Conservation (phyloP, 2,888 invertebrate species). For the Sminthurinus aureus region DNA sequence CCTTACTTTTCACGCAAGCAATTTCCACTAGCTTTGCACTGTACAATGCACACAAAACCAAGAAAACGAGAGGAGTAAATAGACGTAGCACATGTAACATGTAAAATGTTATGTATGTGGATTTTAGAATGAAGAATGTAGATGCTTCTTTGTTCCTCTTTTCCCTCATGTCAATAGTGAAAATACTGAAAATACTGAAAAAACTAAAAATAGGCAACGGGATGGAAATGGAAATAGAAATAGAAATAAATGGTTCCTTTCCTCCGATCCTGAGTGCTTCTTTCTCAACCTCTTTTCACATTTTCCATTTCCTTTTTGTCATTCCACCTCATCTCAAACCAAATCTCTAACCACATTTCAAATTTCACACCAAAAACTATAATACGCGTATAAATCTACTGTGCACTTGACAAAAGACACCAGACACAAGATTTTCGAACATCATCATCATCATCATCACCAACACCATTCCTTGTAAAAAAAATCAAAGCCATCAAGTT, state of each 20-base stretch:
- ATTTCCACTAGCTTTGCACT: too few relatives aligned
- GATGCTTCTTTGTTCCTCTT: not conserved
- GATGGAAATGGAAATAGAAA: not conserved
- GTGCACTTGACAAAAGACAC: too few relatives aligned
- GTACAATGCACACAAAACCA: too few relatives aligned
- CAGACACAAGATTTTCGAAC: too few relatives aligned
- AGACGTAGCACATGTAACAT: not conserved
- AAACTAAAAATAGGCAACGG: slow-evolving; percentile 20
- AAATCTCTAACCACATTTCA: not conserved
- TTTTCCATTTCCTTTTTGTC: slow-evolving; percentile 4
- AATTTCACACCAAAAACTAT: too few relatives aligned
- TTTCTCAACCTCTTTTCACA: slow-evolving; percentile 2
- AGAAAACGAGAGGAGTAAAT: not conserved
- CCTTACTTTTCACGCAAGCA: slow-evolving; percentile 18
- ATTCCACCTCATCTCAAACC: not conserved
- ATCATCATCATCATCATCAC: too few relatives aligned
- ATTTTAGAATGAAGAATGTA: too few relatives aligned
- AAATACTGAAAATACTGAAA: slow-evolving; percentile 33
- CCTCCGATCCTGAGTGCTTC: slow-evolving; percentile 7
- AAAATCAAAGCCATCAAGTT: too few relatives aligned
- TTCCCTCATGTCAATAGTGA: slow-evolving; percentile 14
- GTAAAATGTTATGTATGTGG: too few relatives aligned
- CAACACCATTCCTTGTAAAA: too few relatives aligned
- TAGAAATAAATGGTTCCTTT: slow-evolving; percentile 27
- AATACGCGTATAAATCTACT: too few relatives aligned